Conservation (phyloP, 2,113 vertebrate genomes). For the Lipotes vexillifer region DNA sequence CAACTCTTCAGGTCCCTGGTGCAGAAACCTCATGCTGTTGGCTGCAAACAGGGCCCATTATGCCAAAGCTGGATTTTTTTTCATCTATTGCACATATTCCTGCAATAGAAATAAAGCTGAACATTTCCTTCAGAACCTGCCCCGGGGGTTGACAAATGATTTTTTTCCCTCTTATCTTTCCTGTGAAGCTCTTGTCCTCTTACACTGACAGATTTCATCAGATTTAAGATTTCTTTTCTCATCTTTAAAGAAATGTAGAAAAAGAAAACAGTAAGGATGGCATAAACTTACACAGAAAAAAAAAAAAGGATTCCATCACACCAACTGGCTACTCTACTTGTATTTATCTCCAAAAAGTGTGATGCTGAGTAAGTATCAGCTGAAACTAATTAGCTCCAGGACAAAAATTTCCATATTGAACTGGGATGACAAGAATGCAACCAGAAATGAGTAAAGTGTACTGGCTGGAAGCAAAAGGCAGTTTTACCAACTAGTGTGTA, state of each 20-base stretch:
- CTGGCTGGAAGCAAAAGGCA: slow-evolving; percentile 56
- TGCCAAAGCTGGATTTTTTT: slow-evolving; percentile 30
- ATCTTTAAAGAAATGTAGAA: slow-evolving; percentile 10
- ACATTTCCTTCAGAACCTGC: slow-evolving; percentile 19
- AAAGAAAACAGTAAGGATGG: not conserved
- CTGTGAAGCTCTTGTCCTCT: not conserved
- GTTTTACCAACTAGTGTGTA: slow-evolving; percentile 43
- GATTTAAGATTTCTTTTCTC: not conserved
- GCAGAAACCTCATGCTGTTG: slow-evolving; percentile 63
- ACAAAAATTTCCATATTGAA: slow-evolving; percentile 72
- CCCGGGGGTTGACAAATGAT: not conserved
- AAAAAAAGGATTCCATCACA: slow-evolving; percentile 19
- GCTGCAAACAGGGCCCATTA: slow-evolving; percentile 23
- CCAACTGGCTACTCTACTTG: not conserved
- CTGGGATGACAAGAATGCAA: slow-evolving; percentile 77
- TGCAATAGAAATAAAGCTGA: slow-evolving; percentile 22
- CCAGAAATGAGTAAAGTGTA: slow-evolving; percentile 79
- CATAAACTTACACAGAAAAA: slow-evolving; percentile 2
- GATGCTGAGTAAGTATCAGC: slow-evolving; percentile 70
- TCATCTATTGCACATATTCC: not conserved
- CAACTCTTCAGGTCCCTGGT: slow-evolving; percentile 59
- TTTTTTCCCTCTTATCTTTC: slow-evolving; percentile 23
- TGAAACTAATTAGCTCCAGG: slow-evolving; percentile 76
- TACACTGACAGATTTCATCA: not conserved
- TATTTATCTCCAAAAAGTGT: slow-evolving; percentile 62